phyloP scores from a whole-genome alignment of 2,888 invertebrate genomes.

The Melipona beecheii region DNA sequence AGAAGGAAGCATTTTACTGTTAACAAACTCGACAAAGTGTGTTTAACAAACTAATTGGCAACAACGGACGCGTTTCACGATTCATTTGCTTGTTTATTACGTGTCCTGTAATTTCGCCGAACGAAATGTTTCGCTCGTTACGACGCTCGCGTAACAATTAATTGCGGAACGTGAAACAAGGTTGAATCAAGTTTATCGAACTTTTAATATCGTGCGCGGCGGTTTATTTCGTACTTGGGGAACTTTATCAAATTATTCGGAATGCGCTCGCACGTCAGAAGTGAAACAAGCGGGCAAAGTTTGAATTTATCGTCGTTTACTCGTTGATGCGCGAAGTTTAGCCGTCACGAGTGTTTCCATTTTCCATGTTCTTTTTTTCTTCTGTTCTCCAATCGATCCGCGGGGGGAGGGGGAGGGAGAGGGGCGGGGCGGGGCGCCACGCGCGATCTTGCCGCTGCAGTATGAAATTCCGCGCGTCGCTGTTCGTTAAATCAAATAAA shows the following conservation, averaged over 20 bases:
- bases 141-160: neutral
- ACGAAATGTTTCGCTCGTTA: constrained; percentile 4
- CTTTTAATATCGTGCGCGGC: neutral
- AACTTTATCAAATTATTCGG: too few relatives aligned
- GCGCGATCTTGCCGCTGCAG: neutral
- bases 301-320: constrained; percentile 1
- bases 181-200: constrained; percentile 12
- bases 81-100: constrained; percentile 6
- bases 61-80: neutral
- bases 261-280: too few relatives aligned
- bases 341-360: neutral
- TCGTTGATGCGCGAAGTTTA: neutral
- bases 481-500: neutral
- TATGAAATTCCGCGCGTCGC: neutral
- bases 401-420: too few relatives aligned
- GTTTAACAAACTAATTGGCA: neutral
- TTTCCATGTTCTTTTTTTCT: too few relatives aligned
- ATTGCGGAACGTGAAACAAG: neutral
- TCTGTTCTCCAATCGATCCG: too few relatives aligned
- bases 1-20: too few relatives aligned
- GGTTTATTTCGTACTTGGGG: neutral
- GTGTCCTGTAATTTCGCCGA: constrained; percentile 19
- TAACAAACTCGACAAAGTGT: neutral
- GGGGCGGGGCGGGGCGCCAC: too few relatives aligned
- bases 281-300: too few relatives aligned